phyloP scores from a whole-genome alignment of 2,113 vertebrate genomes.

The Myotis davidii region DNA sequence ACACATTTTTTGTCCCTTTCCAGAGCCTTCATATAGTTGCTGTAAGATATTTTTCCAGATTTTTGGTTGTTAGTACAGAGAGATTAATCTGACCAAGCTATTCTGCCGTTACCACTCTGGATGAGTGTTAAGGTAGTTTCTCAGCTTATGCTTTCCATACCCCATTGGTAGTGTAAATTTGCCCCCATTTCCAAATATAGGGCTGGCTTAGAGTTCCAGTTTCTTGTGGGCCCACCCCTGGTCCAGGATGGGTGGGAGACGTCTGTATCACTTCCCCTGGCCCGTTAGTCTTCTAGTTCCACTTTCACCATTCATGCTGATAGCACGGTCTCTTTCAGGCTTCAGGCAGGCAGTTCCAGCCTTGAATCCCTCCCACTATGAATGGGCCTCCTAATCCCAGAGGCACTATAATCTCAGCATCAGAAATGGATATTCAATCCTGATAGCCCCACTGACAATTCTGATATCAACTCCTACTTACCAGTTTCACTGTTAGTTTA shows the following conservation, averaged over 20 bases:
- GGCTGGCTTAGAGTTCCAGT: background rate
- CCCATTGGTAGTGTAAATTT: background rate
- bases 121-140: background rate
- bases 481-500: background rate
- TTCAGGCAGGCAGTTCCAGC: background rate
- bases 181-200: background rate
- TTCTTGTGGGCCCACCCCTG: background rate
- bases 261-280: background rate
- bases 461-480: background rate
- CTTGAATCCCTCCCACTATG: background rate
- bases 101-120: background rate
- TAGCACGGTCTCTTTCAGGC: background rate
- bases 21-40: background rate
- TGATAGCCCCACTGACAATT: background rate
- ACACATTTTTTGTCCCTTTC: background rate
- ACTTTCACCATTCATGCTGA: background rate
- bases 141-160: background rate
- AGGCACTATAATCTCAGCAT: background rate
- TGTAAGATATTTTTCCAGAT: background rate
- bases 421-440: background rate
- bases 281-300: background rate
- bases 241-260: background rate
- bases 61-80: background rate
- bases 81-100: background rate
- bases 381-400: background rate